Evolutionary conservation across 1,140 invertebrate species (phyloP).

Genomic region (Potamilus streckersoni): DNA sequence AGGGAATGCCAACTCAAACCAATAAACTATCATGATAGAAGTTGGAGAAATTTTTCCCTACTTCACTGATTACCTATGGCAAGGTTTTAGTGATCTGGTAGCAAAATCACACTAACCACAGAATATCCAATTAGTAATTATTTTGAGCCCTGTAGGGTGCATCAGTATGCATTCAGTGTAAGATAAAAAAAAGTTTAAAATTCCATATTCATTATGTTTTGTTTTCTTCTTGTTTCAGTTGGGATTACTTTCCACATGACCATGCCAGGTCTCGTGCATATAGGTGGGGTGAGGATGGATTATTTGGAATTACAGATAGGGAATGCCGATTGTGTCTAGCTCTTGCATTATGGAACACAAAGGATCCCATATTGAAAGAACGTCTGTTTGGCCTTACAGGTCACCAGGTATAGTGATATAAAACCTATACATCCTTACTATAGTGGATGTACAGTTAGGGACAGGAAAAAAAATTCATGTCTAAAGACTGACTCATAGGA

Average conservation of each 20-base stretch:
- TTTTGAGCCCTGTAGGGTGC: background rate
- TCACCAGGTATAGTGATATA: slow-evolving; percentile 54
- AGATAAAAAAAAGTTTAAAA: background rate
- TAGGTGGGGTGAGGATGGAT: slow-evolving; percentile 69
- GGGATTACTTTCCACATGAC: slow-evolving; percentile 67
- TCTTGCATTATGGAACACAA: slow-evolving; percentile 67
- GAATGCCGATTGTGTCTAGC: slow-evolving; percentile 63
- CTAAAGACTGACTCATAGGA: no score
- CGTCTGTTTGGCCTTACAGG: slow-evolving; percentile 68
- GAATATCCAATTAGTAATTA: no score
- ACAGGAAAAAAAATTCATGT: no score
- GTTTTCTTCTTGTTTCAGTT: slow-evolving; percentile 52
- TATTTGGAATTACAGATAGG: slow-evolving; percentile 66
- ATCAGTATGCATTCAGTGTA: background rate
- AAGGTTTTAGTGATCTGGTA: no score
- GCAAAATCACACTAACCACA: background rate
- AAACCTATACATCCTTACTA: no score
- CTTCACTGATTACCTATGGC: no score
- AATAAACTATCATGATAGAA: no score
- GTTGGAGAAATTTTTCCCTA: no score
- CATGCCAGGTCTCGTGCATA: slow-evolving; percentile 64
- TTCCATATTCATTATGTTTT: background rate
- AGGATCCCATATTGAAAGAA: slow-evolving; percentile 68
- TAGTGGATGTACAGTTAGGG: no score
- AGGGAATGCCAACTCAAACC: no score